Base-by-base conservation (phyloP, 1,140 invertebrate genomes). In the Ceratitis capitata region DNA sequence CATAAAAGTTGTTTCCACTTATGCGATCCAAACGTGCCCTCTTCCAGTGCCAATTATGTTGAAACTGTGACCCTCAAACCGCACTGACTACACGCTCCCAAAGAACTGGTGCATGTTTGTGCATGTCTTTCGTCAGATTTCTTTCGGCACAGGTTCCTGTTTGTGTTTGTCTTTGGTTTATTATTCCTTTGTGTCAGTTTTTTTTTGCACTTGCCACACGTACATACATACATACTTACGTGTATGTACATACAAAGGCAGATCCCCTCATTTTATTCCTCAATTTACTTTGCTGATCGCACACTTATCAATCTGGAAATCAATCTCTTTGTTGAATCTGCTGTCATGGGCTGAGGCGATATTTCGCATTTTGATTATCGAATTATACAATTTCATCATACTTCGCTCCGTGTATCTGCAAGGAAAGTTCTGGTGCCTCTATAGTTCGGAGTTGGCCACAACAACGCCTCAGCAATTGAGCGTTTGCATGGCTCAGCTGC, bases 331-430 rank as follows among this genome's bases (percentile, higher is more conserved):
- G 35, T 47, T 78, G 16, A n/a, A 26, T 45, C n/a, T 45, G 39
- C 69, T 42, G 39, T 45, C 69, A 78, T 42, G 19, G 69, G 5
- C 14, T 78, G n/a, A 78, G 10, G 39, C 19, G 69, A 78, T 78
- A 42, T 45, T 45, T 78, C 39, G 69, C 69, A 78, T 78, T 78
- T 45, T 78, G 69, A 78, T 78, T 78, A 78, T 78, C 69, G 69
- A 78, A 78, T 78, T 78, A 78, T 45, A 26, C 69, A 23, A 78
- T 78, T 45, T 78, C 69, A 78, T 78, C 69, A 78, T 35, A 56
- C n/a, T n/a, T n/a, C n/a, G n/a, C n/a, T n/a, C n/a, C n/a, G n/a
- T 32, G 69, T n/a, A 78, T 45, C 35, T 3, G 69, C 9, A 23
- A 26, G 35, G 39, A 78, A 26, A 45, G 39, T 78, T 78, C 69